A percentile compares a stretch with the other conserved stretches of the same genome.
phyloP scores from a whole-genome alignment of 2,888 invertebrate genomes.

The Eurytoma adleriae region DNA sequence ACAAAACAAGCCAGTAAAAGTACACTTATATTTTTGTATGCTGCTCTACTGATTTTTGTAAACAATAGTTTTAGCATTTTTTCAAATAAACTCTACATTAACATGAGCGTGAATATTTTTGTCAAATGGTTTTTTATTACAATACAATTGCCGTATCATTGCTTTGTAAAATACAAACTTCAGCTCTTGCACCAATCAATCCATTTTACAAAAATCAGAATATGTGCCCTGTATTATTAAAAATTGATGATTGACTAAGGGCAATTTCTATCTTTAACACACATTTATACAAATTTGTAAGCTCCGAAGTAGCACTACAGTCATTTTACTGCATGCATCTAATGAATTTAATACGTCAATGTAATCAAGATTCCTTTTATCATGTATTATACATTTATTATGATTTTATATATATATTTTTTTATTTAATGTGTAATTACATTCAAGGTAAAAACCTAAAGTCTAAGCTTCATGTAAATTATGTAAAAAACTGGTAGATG shows the following conservation, averaged over 20 bases:
- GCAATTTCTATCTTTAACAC: constrained; percentile 20
- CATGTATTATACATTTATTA: constrained; percentile 40
- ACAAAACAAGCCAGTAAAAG: constrained; percentile 25
- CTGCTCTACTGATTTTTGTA: constrained; percentile 19
- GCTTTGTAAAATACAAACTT: constrained; percentile 50
- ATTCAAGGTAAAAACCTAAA: constrained; percentile 52
- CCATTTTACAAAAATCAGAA: constrained; percentile 46
- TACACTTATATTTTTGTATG: constrained; percentile 43
- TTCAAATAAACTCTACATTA: constrained; percentile 27
- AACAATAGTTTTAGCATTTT: constrained; percentile 25
- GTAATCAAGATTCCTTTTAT: constrained; percentile 23
- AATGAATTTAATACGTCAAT: constrained; percentile 34
- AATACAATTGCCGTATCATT: constrained; percentile 40
- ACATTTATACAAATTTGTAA: constrained; percentile 41
- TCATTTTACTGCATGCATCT: constrained; percentile 36
- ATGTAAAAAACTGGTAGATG: constrained; percentile 53
- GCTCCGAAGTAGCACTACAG: constrained; percentile 38
- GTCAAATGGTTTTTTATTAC: constrained; percentile 50
- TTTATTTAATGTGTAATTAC: constrained; percentile 45
- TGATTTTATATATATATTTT: constrained; percentile 30
- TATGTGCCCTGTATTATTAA: constrained; percentile 40
- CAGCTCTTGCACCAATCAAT: constrained; percentile 32
- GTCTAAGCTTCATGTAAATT: constrained; percentile 48
- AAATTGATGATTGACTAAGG: constrained; percentile 22
- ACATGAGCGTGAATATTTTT: constrained; percentile 42